These are phyloP conservation scores for Ormyrus nitidulus DNA, from an alignment of 2,888 invertebrate genomes.

Conservation along the genomic window DNA sequence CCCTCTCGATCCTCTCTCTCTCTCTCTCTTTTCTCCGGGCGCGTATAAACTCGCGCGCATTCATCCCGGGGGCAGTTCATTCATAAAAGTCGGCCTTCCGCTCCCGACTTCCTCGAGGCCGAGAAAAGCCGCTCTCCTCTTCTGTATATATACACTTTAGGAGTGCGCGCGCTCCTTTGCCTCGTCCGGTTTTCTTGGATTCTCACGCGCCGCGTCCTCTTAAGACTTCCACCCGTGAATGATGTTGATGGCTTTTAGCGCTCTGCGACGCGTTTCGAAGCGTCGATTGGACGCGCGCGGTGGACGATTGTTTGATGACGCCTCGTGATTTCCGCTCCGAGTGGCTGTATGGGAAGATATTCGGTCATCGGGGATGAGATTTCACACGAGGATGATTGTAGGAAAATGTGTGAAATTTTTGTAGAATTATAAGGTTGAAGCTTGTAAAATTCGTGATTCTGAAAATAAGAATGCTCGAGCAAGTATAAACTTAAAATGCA, in stretches of 20 bases:
- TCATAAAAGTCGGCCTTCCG: conserved; percentile 51
- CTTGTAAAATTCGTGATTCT: no score
- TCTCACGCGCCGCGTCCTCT: conserved; percentile 21
- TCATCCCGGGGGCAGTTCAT: conserved; percentile 18
- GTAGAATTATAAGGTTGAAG: no score
- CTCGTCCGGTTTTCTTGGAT: neutral
- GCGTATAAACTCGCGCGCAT: neutral
- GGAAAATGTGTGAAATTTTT: no score
- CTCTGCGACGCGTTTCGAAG: neutral
- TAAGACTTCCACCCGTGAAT: conserved; percentile 23
- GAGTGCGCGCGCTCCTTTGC: conserved; percentile 14
- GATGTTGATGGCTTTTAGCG: neutral
- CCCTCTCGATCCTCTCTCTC: conserved; percentile 1
- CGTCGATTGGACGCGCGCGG: no score
- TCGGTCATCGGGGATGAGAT: no score
- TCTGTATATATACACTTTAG: conserved; percentile 8
- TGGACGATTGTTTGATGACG: no score
- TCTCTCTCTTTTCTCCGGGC: neutral
- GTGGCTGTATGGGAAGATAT: no score
- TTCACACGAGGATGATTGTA: no score
- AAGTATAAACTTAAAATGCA: no score
- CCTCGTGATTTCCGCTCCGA: no score
- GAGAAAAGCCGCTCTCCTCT: neutral
- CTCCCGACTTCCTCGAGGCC: conserved; percentile 30
- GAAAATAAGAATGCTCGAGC: no score